A percentile compares a stretch with the other conserved stretches of the same genome.
phyloP scores from a whole-genome alignment of 2,113 vertebrate genomes.

The Peromyscus polionotus region DNA sequence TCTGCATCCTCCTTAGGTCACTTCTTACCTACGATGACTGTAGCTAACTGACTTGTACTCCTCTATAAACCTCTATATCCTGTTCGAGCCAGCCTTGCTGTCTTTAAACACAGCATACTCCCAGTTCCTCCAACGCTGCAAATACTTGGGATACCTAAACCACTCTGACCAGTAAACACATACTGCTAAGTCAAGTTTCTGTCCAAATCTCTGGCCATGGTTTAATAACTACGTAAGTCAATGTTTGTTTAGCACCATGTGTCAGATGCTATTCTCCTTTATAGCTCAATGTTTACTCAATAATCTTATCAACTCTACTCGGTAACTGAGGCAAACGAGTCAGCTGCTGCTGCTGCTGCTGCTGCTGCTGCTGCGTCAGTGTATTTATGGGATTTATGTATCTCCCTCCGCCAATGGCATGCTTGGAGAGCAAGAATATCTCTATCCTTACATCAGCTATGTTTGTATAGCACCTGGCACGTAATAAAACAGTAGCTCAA shows the following conservation, averaged over 20 bases:
- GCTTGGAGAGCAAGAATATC: neutral
- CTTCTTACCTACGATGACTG: neutral
- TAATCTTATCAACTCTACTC: neutral
- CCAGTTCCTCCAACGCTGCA: neutral
- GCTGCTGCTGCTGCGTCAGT: neutral
- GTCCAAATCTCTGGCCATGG: neutral
- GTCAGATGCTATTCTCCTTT: neutral
- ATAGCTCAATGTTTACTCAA: neutral
- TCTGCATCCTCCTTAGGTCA: neutral
- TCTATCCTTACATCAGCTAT: neutral
- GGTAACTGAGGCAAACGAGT: neutral
- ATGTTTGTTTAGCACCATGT: neutral
- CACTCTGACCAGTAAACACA: neutral
- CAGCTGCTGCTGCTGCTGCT: neutral
- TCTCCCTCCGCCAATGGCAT: constrained; percentile 28
- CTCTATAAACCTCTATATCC: neutral
- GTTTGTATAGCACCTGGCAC: neutral
- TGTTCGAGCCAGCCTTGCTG: neutral
- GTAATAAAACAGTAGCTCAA: neutral
- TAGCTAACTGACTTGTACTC: neutral
- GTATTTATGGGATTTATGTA: neutral
- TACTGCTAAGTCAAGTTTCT: neutral
- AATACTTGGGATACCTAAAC: neutral
- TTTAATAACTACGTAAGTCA: neutral
- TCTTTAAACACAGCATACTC: constrained; percentile 2